phyloP scores from a whole-genome alignment of 1,140 invertebrate species.

The Neodiprion lecontei region DNA sequence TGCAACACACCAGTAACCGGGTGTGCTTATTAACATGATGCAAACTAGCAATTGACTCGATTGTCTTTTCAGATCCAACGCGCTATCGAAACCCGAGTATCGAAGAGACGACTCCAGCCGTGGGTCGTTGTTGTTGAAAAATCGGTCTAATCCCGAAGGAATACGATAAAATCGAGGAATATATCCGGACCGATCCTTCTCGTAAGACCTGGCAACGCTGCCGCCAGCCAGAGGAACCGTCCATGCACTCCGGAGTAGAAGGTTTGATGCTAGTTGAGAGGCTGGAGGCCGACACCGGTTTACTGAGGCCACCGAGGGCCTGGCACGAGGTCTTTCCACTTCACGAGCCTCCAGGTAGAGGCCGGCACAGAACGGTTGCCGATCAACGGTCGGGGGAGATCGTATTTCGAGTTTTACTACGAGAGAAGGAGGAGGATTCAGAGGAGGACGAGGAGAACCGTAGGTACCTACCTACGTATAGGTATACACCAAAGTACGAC shows the following conservation, averaged over 20 bases:
- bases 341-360: conserved; percentile 43
- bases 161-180: no score
- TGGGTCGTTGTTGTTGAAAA: no score
- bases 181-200: background rate
- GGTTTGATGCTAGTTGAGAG: conserved; percentile 11
- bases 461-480: no score
- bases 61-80: no score
- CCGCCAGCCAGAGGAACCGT: conserved; percentile 13
- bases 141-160: no score
- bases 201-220: conserved; percentile 1
- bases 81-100: no score
- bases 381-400: background rate
- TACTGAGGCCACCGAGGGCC: conserved; percentile 21
- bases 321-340: conserved; percentile 32
- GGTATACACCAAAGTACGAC: no score
- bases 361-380: conserved; percentile 27
- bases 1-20: no score
- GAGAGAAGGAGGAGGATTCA: background rate
- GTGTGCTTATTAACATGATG: no score
- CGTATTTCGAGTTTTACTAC: conserved; percentile 2
- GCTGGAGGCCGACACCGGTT: conserved; percentile 35
- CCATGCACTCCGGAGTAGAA: conserved; percentile 21
- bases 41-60: no score
- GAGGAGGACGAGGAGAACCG: no score
- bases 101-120: no score